Conservation (phyloP, 1,140 invertebrate species). For the Mycetomoellerius zeteki region DNA sequence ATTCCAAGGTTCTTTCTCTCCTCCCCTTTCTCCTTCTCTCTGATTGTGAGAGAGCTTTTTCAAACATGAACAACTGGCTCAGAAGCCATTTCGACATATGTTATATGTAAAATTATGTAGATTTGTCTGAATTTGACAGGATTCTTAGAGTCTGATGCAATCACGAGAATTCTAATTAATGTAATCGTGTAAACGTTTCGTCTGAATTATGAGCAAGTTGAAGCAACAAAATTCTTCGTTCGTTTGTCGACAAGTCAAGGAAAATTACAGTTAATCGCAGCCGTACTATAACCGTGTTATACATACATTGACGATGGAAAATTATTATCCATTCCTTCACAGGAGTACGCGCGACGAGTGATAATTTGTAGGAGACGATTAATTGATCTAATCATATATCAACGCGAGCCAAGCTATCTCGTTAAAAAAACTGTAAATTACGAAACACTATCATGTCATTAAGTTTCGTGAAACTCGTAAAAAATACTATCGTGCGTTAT, state of each 20-base stretch:
- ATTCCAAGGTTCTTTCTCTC: conserved; percentile 36
- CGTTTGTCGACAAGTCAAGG: background rate
- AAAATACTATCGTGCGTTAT: background rate
- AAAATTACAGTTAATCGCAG: conserved; percentile 4
- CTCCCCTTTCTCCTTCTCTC: background rate
- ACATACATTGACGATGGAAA: background rate
- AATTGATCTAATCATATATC: conserved; percentile 57
- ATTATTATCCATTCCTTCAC: conserved; percentile 33
- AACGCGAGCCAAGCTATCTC: background rate
- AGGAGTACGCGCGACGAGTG: conserved; percentile 20
- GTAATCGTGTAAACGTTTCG: background rate
- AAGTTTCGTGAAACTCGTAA: conserved; percentile 12
- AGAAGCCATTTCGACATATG: conserved; percentile 18
- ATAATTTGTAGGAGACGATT: conserved; percentile 44
- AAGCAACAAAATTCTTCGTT: background rate
- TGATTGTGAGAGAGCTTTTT: background rate
- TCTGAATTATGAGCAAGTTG: conserved; percentile 17
- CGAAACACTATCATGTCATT: conserved; percentile 45
- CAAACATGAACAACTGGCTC: background rate
- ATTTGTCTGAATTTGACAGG: conserved; percentile 9
- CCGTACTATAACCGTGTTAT: conserved; percentile 21
- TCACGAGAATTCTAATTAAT: conserved; percentile 30
- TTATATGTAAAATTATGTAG: conserved; percentile 48
- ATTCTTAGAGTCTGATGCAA: background rate
- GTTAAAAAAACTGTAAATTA: conserved; percentile 62